Evolutionary conservation across 2,797 vertebrate genomes (phyloP).

Genomic region (Sandelia bainsii): DNA sequence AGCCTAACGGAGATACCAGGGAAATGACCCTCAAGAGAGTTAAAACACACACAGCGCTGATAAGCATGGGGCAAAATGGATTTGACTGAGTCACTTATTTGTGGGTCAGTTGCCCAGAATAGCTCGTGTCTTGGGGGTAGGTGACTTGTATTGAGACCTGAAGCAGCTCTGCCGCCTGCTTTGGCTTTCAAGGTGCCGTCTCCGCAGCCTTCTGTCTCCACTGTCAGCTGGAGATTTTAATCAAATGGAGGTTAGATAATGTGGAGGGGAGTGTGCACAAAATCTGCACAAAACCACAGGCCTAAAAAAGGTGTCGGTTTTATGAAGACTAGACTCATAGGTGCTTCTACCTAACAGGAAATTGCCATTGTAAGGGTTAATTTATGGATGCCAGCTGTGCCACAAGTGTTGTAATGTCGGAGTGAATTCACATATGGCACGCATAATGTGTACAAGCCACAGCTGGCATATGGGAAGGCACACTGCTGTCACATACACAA

Average conservation of each 20-base stretch:
- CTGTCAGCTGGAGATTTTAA: slow-evolving; percentile 88
- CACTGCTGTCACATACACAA: slow-evolving; percentile 53
- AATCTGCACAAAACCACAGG: slow-evolving; percentile 18
- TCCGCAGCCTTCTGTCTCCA: slow-evolving; percentile 79
- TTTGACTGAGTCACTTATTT: slow-evolving; percentile 81
- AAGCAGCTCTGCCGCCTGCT: slow-evolving; percentile 62
- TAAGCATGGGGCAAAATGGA: slow-evolving; percentile 79
- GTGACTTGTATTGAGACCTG: slow-evolving; percentile 75
- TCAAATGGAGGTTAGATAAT: slow-evolving; percentile 79
- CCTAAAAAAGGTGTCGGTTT: slow-evolving; percentile 23
- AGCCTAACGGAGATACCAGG: slow-evolving; percentile 54
- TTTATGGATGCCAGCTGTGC: slow-evolving; percentile 70
- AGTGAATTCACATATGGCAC: slow-evolving; percentile 45
- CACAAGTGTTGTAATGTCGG: slow-evolving; percentile 61
- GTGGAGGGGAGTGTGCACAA: slow-evolving; percentile 44
- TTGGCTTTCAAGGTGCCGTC: slow-evolving; percentile 81
- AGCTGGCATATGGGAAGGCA: slow-evolving; percentile 71
- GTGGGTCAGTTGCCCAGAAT: slow-evolving; percentile 87
- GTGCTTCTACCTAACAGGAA: slow-evolving; percentile 21
- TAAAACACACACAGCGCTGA: slow-evolving; percentile 68
- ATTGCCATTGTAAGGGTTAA: slow-evolving; percentile 46
- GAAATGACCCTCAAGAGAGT: slow-evolving; percentile 75
- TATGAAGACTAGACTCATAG: background rate
- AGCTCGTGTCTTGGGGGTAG: slow-evolving; percentile 69
- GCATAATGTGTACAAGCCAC: slow-evolving; percentile 61